Conservation (phyloP, 2,888 invertebrate genomes). For the Panzeria rudis region DNA sequence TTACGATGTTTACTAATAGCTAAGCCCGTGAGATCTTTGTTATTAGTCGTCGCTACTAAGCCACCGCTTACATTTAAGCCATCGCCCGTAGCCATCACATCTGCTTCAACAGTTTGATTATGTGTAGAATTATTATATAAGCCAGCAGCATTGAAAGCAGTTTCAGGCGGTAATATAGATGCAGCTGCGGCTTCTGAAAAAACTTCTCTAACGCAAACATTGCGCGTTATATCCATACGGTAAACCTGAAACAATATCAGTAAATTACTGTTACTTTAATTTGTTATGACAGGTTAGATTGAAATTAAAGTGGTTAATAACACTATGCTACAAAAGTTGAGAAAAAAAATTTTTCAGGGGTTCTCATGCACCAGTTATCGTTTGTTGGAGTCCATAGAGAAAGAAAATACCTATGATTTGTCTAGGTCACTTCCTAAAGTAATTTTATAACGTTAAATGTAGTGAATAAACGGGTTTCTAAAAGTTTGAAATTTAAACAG, state of each 20-base stretch:
- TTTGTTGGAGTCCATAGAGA: too few relatives aligned
- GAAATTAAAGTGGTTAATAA: too few relatives aligned
- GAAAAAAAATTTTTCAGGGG: too few relatives aligned
- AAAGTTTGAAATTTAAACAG: too few relatives aligned
- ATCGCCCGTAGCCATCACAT: conserved; percentile 67
- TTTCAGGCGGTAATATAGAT: conserved; percentile 60
- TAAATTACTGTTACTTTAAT: neutral
- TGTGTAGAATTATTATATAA: conserved; percentile 25
- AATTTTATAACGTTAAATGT: too few relatives aligned
- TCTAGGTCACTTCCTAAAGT: too few relatives aligned
- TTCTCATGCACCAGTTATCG: too few relatives aligned
- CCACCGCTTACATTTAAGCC: conserved; percentile 12
- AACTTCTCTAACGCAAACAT: conserved; percentile 87
- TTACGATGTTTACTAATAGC: conserved; percentile 78
- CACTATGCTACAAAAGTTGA: too few relatives aligned
- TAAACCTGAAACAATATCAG: conserved; percentile 83
- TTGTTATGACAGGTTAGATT: neutral
- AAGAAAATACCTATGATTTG: too few relatives aligned
- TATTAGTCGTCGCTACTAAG: conserved; percentile 34
- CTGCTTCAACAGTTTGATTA: conserved; percentile 59
- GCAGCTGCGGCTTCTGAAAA: conserved; percentile 76
- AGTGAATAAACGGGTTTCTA: too few relatives aligned
- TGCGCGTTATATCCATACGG: conserved; percentile 92
- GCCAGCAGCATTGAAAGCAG: conserved; percentile 28
- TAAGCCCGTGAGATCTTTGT: conserved; percentile 42